A percentile compares a stretch with the other conserved stretches of the same genome.
These are phyloP conservation scores for Xyrauchen texanus DNA, from an alignment of 2,113 vertebrate genomes.

Conservation along the genomic window DNA sequence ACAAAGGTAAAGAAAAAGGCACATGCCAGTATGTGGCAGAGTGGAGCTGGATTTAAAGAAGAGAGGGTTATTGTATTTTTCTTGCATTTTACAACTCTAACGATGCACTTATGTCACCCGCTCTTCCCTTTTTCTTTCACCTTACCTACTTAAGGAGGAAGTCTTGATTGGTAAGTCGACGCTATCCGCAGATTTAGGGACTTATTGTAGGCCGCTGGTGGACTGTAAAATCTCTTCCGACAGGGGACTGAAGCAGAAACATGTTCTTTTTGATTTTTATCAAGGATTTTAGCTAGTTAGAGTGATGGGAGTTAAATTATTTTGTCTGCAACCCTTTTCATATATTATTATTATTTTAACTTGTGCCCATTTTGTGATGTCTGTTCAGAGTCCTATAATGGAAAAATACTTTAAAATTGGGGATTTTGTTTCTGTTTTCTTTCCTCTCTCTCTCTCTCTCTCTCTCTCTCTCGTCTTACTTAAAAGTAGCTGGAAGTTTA, in stretches of 20 bases:
- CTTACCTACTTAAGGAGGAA: conserved; percentile 99
- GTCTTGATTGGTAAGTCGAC: conserved; percentile 99
- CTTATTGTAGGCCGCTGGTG: conserved; percentile 91
- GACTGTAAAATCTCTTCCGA: conserved; percentile 74
- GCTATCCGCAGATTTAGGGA: conserved; percentile 95
- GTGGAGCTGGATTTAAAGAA: conserved; percentile 73
- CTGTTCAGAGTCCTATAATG: conserved; percentile 78
- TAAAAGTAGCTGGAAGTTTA: not conserved
- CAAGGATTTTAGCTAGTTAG: conserved; percentile 78
- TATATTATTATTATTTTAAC: conserved; percentile 48
- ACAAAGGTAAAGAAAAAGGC: conserved; percentile 48
- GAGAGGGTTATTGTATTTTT: conserved; percentile 94
- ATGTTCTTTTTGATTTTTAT: conserved; percentile 83
- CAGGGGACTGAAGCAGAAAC: conserved; percentile 66
- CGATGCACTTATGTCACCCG: conserved; percentile 98
- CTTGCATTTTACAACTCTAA: conserved; percentile 98
- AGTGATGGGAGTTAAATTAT: conserved; percentile 75
- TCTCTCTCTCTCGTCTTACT: conserved; percentile 66
- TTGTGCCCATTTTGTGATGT: conserved; percentile 77
- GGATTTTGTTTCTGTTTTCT: conserved; percentile 73
- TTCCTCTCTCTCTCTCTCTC: not conserved
- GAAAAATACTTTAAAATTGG: conserved; percentile 64
- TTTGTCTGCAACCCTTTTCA: conserved; percentile 77
- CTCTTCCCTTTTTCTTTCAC: conserved; percentile 99
- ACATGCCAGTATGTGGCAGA: conserved; percentile 45